Base-by-base conservation (phyloP, 2,888 invertebrate species). In the Abrostola tripartita region DNA sequence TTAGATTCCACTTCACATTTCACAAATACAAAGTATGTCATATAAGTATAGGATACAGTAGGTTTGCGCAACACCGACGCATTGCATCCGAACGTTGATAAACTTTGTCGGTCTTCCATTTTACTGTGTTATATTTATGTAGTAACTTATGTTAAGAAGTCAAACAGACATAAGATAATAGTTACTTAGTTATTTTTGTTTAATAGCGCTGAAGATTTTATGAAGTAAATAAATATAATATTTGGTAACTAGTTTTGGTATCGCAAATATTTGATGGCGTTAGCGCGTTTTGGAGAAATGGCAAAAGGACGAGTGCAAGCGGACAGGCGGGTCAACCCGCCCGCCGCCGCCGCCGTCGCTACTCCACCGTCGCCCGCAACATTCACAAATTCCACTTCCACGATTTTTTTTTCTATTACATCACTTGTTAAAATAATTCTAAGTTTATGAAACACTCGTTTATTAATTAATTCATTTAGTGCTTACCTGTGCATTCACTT, bases 31-130 rank as follows among this genome's bases (percentile, higher is more conserved):
- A 65, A 37, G 49, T 70, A 49, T 72, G 66, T 61, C 44, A 68
- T 67, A 66, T 68, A 61, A 36, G n/a, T 76, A 68, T 79, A 79
- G 76, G 80, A 81, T 81, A 76, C 74, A 76, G 79, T 82, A 81
- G 70, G 89, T 91, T 93, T 93, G 92, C 92, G 92, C 92, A 94
- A 93, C 86, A 87, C 88, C 90, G 92, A 86, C 90, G 85, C 84
- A 79, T 85, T 87, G 90, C 93, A 93, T 94, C 93, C 93, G 94
- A 93, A 81, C 82, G 73, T 79, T 87, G 93, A 94, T 94, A 94
- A 94, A 93, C 90, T 93, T 94, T 94, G 94, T 93, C 93, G 94
- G 92, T 90, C 87, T 82, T 83, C 78, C 78, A 82, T 83, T 82
- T 79, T 72, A 83, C 77, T 83, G 79, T 77, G 76, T 71, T 76